Base-by-base conservation (phyloP, 2,888 invertebrate species). In the Tetranychus truncatus region DNA sequence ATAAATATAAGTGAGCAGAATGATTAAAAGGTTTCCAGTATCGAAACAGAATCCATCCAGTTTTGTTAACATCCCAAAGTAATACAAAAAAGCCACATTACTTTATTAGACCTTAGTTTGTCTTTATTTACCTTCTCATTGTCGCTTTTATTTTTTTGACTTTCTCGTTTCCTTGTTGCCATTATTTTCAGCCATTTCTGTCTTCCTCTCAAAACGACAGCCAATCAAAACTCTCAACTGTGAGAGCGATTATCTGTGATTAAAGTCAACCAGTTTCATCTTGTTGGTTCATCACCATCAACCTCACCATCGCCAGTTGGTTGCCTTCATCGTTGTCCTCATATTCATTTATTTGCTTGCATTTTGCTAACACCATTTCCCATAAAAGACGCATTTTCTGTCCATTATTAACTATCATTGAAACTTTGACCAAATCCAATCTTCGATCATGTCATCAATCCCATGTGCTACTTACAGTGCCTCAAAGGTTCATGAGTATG, bases 401-500 rank as follows among this genome's bases (percentile, higher is more conserved):
- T 4, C 34, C 34, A 34, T 34, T 34, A 34, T 34, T 55, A 15
- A 55, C 55, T 9, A 15, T 55, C 11, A 55, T 55, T 55, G 55
- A 55, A 15, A 55, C 15, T 15, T 9, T 15, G 15, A 55, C 9
- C 15, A 15, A 15, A 55, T 55, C 55, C 55, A 55, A 55, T 15
- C 9, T 7, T 65, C 45, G 9, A 65, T 3, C 18, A 78, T 82
- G 46, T 80, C 81, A 21, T 75, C 82, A 20, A 78, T 79, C 66
- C 79, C 79, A 20, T 74, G 76, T 44, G 65, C 77, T 5, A 77
- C 75, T 76, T 80, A 77, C 78, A 81, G 81, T 80, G 44, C 78
- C 79, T 45, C 80, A 78, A 77, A 81, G 80, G 77, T 80, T 78
- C 77, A 80, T 77, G 75, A 80, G 77, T 69, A 24, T 69, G 20